Evolutionary conservation across 2,797 vertebrate species (phyloP), one percentile per base, ranked within the genome.

Genomic region (Varecia variegata): DNA sequence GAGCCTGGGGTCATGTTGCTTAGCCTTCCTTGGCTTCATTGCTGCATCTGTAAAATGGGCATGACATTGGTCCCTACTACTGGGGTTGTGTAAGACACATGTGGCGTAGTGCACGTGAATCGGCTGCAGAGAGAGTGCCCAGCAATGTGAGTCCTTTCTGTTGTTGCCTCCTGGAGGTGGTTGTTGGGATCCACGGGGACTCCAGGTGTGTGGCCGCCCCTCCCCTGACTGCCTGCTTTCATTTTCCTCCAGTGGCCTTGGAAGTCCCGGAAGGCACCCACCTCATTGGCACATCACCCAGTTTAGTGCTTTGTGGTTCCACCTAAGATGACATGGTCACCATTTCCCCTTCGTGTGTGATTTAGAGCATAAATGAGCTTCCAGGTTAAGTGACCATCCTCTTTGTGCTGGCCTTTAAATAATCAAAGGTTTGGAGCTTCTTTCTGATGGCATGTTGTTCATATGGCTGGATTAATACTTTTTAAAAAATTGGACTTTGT

Each of bases 61-160:
- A 0, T 35, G 14, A 14, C 1, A 0, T 14, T 0, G n/a, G 23
- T 30, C 0, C n/a, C 20, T 1, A 0, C n/a, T 12, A 3, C 13
- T 43, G 27, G 23, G 3, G 7, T 45, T 35, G 27, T 30, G 14
- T 21, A 1, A 68, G 43, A 45, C 1, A 2, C 1, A 2, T 0
- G 17, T 18, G 0, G 0, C 45, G 0, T 3, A 21, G 40, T 2
- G 0, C n/a, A 68, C 65, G 2, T 35, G 27, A 35, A 21, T 30
- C 5, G 2, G 30, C 6, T 5, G 35, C 43, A 47, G 52, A 45
- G 52, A 15, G 10, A 1, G 4, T 13, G 5, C 14, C 23, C 45
- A 4, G 27, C 23, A 1, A 0, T 13, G 8, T 1, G 1, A 3
- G 21, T 4, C 17, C 18, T 30, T 35, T 87, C 20, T 25, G n/a